These are phyloP conservation scores for Adelosebastes latens DNA, from an alignment of 2,797 vertebrate genomes.

Conservation along the genomic window DNA sequence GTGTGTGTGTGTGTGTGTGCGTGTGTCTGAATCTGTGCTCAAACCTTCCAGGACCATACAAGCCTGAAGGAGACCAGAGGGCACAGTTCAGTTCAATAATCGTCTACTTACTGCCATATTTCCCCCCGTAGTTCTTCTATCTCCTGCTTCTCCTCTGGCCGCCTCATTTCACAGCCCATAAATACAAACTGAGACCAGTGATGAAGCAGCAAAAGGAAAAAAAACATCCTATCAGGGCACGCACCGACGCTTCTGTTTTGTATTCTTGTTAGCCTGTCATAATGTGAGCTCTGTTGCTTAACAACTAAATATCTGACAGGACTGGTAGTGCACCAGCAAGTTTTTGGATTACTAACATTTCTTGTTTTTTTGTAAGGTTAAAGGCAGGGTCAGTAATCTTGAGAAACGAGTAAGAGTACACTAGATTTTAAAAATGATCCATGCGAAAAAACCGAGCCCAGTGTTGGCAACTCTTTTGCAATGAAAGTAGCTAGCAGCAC, in stretches of 20 bases:
- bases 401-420: too few species aligned
- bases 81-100: slow-evolving; percentile 55
- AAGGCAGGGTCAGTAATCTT: background rate
- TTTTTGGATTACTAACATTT: background rate
- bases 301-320: slow-evolving; percentile 1
- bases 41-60: slow-evolving; percentile 33
- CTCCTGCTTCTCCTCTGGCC: slow-evolving; percentile 26
- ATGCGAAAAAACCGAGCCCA: too few species aligned
- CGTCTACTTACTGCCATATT: slow-evolving; percentile 35
- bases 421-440: too few species aligned
- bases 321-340: background rate
- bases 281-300: background rate
- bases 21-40: slow-evolving; percentile 12
- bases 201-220: slow-evolving; percentile 1
- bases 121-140: slow-evolving; percentile 13
- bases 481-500: too few species aligned
- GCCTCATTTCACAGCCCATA: slow-evolving; percentile 54
- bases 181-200: slow-evolving; percentile 30
- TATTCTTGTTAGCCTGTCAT: slow-evolving; percentile 3
- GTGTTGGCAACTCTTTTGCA: too few species aligned
- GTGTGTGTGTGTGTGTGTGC: slow-evolving; percentile 1
- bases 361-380: background rate
- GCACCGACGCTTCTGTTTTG: background rate
- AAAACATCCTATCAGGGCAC: slow-evolving; percentile 6
- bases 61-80: slow-evolving; percentile 42